phyloP scores from a whole-genome alignment of 2,113 vertebrate species.

The Pitta sordida region DNA sequence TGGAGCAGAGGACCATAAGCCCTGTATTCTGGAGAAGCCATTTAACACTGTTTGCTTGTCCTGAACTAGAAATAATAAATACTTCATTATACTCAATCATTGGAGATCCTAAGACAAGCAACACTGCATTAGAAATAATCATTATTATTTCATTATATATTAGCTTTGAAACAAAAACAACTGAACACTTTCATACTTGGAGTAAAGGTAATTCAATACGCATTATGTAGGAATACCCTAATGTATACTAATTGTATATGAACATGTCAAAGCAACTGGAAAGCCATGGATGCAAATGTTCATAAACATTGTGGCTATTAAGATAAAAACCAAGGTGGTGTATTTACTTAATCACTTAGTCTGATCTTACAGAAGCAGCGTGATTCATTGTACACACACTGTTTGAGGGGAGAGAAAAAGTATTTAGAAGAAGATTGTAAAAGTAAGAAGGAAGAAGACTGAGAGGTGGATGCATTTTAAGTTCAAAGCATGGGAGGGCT shows the following conservation, averaged over 20 bases:
- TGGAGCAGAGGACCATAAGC: conserved; percentile 17
- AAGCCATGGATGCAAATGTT: neutral
- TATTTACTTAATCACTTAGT: neutral
- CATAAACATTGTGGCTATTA: neutral
- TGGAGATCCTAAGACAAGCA: conserved; percentile 20
- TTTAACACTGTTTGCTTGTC: conserved; percentile 60
- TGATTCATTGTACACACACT: neutral
- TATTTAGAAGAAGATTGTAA: neutral
- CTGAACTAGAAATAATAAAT: conserved; percentile 64
- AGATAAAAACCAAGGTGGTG: neutral
- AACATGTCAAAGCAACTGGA: neutral
- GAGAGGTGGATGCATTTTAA: neutral
- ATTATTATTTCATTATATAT: conserved; percentile 38
- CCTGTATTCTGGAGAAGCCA: conserved; percentile 35
- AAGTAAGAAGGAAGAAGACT: neutral
- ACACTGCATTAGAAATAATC: conserved; percentile 35
- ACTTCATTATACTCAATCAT: conserved; percentile 50
- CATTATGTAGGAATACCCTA: neutral
- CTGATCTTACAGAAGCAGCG: neutral
- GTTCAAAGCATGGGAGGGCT: neutral
- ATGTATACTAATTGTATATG: neutral
- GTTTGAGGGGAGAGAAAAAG: neutral
- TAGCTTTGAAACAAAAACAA: conserved; percentile 8
- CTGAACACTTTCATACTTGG: neutral
- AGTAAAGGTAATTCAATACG: conserved; percentile 3